Evolutionary conservation across 2,113 vertebrate species (phyloP).

Genomic region (Platysteira castanea): DNA sequence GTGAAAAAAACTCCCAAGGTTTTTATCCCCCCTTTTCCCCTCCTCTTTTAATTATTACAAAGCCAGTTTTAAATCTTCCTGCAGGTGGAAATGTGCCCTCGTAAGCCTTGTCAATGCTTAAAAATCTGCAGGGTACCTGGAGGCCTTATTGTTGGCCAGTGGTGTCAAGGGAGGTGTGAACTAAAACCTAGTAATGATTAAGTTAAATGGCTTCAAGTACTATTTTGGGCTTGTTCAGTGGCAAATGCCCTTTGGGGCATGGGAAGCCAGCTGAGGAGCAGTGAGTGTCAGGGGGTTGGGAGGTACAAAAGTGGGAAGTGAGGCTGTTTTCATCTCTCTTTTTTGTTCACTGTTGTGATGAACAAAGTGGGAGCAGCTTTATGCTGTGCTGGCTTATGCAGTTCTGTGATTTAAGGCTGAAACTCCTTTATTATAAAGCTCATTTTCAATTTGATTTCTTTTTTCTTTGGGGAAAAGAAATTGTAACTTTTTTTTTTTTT

Average conservation of each 20-base stretch:
- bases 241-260: not conserved
- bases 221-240: constrained; percentile 11
- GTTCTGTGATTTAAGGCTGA: not conserved
- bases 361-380: not conserved
- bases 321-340: not conserved
- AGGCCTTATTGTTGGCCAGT: constrained; percentile 13
- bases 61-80: constrained; percentile 56
- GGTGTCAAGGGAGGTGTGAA: constrained; percentile 35
- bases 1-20: constrained; percentile 16
- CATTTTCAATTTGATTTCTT: not conserved
- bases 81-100: constrained; percentile 45
- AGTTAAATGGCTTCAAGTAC: constrained; percentile 63
- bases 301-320: not conserved
- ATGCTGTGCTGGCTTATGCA: not conserved
- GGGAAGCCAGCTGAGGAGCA: not conserved
- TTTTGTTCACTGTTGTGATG: not conserved
- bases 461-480: not conserved
- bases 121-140: constrained; percentile 40
- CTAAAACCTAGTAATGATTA: constrained; percentile 53
- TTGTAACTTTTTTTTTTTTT: not conserved
- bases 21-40: not conserved
- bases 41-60: constrained; percentile 47
- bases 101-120: not conserved
- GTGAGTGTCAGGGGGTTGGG: rapidly evolving
- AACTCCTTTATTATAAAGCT: not conserved